Conservation (phyloP, 2,113 vertebrate species). For the Rhinichthys klamathensis region DNA sequence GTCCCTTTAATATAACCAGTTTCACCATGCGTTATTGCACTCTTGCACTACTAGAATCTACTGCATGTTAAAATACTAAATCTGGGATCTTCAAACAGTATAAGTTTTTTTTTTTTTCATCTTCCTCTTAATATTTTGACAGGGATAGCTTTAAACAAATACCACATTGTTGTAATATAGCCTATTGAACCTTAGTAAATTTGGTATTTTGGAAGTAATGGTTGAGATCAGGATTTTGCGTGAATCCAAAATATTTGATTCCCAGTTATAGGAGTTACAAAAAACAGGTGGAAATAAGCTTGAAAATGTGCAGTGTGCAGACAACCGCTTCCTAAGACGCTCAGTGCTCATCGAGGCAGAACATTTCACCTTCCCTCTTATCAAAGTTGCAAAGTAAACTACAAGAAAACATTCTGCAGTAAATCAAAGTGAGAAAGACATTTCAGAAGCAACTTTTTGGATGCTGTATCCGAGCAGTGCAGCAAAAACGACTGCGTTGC, state of each 20-base stretch:
- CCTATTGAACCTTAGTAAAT: background rate
- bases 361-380: conserved; percentile 31
- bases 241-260: background rate
- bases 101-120: background rate
- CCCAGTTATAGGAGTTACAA: background rate
- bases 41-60: no score
- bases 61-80: background rate
- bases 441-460: background rate
- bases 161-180: background rate
- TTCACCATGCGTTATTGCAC: background rate
- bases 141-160: background rate
- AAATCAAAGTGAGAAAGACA: conserved; percentile 3
- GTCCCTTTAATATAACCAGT: background rate
- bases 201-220: background rate
- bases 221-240: background rate
- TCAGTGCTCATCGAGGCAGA: conserved; percentile 34
- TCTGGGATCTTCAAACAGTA: background rate
- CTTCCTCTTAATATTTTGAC: background rate
- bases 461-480: background rate
- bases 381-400: conserved; percentile 33
- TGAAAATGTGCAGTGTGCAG: conserved; percentile 20
- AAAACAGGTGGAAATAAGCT: conserved; percentile 24
- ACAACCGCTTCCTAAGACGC: conserved; percentile 25
- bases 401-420: conserved; percentile 23
- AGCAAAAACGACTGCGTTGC: conserved; percentile 52